Evolutionary conservation across 2,888 invertebrate species (phyloP), one percentile per base, ranked within the genome.

Genomic region (Apantesis nais): DNA sequence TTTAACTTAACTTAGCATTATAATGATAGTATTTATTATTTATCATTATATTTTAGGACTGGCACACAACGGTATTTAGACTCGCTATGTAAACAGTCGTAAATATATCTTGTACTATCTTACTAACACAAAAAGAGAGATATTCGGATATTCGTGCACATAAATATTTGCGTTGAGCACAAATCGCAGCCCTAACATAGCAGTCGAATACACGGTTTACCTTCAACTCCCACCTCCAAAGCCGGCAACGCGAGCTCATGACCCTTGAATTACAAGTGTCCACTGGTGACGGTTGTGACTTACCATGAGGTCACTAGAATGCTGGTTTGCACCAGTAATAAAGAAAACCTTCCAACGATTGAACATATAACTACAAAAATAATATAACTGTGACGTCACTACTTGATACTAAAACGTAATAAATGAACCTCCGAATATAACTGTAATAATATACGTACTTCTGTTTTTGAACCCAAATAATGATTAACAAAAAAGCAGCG

Each of bases 401-500:
- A 29, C 39, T 11, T 25, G 9, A 34, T 39, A 14, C 34, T 29
- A 39, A 58, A 22, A 66, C 66, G 66, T 58, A 66, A 66, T 25
- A 39, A 58, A 39, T 52, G 4, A 66, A 37, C 25, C 39, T 22
- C 39, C 29, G 41, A 58, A 58, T 29, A 14, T 58, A 66, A 39
- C 55, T 55, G 66, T 67, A 67, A 31, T 29, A 60, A 34, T 67
- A 60, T 44, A 67, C 41, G 31, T 67, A 44, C n/a, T 37, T 61
- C 52, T 64, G 16, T 34, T 65, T 64, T 68, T 65, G 41, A 31
- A 60, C 44, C 60, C 31, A 29, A 62, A 62, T 48, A 62, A 60
- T 39, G 41, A 48, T 65, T 65, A 60, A 70, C 66, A 70, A 63
- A 70, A 69, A 64, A 64, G 71, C 74, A 76, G 71, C 72, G 71